Percentiles rank a stretch among this genome's conserved stretches.
These are phyloP conservation scores for Brachypalpus laphriformis DNA, from an alignment of 2,888 invertebrate genomes.

Conservation along the genomic window DNA sequence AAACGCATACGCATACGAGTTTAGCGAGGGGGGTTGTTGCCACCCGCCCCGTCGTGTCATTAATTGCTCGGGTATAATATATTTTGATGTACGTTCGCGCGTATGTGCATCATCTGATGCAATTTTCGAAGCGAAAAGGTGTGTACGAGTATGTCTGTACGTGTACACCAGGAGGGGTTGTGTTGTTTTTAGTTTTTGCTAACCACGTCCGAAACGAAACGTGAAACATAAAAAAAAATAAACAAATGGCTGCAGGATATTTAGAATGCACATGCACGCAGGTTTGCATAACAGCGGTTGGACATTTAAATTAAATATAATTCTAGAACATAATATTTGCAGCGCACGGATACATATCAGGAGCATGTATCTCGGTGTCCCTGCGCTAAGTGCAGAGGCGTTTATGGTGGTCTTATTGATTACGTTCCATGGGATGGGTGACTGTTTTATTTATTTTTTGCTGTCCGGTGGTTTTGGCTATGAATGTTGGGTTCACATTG, in stretches of 20 bases:
- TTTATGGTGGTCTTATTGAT: neutral
- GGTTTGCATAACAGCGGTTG: neutral
- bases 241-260: neutral
- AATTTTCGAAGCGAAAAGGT: neutral
- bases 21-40: neutral
- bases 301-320: constrained; percentile 33
- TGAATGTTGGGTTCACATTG: neutral
- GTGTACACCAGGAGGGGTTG: neutral
- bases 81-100: constrained; percentile 28
- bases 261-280: neutral
- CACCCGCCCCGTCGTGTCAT: neutral
- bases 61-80: constrained; percentile 29
- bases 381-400: neutral
- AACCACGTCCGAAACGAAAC: neutral
- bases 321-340: constrained; percentile 14
- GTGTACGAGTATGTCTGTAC: neutral
- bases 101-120: constrained; percentile 36
- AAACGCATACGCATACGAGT: neutral
- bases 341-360: neutral
- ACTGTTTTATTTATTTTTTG: neutral
- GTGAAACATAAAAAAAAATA: neutral
- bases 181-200: too few species aligned
- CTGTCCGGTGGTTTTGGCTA: neutral
- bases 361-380: too few species aligned
- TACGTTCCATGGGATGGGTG: neutral